Conservation (phyloP, 2,888 invertebrate genomes). For the Drosophila falleni region DNA sequence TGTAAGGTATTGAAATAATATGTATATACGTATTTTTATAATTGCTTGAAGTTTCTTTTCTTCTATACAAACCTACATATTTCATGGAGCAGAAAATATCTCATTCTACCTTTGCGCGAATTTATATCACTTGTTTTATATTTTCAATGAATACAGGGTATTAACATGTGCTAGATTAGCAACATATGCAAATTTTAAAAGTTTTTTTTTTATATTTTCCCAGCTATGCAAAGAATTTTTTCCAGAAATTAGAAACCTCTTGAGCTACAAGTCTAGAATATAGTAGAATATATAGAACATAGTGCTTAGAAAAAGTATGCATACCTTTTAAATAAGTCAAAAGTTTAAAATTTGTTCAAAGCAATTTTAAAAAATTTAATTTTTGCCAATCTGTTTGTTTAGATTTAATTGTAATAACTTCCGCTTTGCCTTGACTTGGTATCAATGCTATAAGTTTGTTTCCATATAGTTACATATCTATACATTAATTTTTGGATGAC, state of each 20-base stretch:
- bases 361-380: not conserved
- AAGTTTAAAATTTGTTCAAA: not conserved
- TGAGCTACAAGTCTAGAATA: slow-evolving; percentile 1
- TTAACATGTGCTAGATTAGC: not conserved
- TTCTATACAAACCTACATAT: not conserved
- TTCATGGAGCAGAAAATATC: not conserved
- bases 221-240: not conserved
- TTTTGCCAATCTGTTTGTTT: not conserved
- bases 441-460: not conserved
- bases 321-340: not conserved
- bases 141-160: no score
- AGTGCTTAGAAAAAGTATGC: not conserved
- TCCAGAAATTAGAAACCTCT: slow-evolving; percentile 9
- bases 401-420: slow-evolving; percentile 25
- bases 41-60: no score
- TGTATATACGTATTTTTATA: no score
- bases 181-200: not conserved
- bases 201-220: not conserved
- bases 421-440: slow-evolving; percentile 14
- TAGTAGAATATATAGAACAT: no score
- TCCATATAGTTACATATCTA: slow-evolving; percentile 1
- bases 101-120: not conserved
- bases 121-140: no score
- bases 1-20: no score
- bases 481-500: slow-evolving; percentile 8